Evolutionary conservation across 2,113 vertebrate species (phyloP).

Genomic region (Erinaceus europaeus): DNA sequence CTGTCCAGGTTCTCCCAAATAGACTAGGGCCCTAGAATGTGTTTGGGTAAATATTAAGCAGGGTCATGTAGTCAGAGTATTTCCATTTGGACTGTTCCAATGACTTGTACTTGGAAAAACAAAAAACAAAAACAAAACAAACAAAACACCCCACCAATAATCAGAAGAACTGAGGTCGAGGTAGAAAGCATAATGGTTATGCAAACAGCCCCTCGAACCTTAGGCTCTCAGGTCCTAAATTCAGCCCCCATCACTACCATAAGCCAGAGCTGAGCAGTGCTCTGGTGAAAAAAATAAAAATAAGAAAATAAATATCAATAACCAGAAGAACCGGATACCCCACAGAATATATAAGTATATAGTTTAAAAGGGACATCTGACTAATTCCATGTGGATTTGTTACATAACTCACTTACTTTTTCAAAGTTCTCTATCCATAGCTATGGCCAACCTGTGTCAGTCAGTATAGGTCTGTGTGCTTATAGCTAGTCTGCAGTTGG

Average conservation of each 20-base stretch:
- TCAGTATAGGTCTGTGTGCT: background rate
- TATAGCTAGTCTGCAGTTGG: background rate
- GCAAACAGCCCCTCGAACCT: no score
- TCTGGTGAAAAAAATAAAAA: no score
- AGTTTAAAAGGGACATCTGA: background rate
- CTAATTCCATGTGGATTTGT: background rate
- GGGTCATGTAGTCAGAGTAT: background rate
- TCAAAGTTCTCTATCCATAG: background rate
- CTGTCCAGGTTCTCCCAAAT: background rate
- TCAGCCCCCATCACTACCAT: no score
- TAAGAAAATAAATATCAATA: no score
- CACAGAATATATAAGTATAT: background rate
- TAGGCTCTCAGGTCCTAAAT: no score
- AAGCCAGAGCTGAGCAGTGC: no score
- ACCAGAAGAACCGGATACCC: background rate
- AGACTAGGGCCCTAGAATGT: background rate
- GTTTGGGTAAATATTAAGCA: background rate
- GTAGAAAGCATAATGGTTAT: no score
- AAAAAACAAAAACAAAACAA: background rate
- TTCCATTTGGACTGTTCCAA: background rate
- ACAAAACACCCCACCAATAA: no score
- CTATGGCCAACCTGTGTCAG: background rate
- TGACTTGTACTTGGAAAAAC: background rate
- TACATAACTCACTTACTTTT: background rate
- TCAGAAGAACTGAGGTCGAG: no score